Base-by-base conservation (phyloP, 2,888 invertebrate species). In the Troides aeacus region DNA sequence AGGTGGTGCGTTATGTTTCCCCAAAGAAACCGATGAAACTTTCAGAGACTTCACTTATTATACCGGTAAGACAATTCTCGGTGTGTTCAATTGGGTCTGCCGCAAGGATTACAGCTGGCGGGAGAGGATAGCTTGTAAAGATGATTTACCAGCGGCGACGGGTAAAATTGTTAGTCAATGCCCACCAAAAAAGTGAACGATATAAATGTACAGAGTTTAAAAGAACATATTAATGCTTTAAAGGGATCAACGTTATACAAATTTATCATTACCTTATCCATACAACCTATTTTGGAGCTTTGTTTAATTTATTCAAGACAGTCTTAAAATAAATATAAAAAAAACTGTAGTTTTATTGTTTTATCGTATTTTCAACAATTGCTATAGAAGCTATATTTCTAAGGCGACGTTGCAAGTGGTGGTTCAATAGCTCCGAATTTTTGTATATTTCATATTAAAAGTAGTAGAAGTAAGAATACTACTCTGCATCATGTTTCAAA, bases 11-110 rank as follows among this genome's bases (percentile, higher is more conserved):
- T 39, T 88, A 0, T 84, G 85, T 72, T 88, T 87, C 39, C 88
- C 89, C 0, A 80, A 84, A n/a, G 85, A 87, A 70, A 87, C 87
- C 0, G 90, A 90, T 61, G 77, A 80, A 1, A 64, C 73, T 0
- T 82, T 90, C 36, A 79, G 88, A 69, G 71, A 73, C 0, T 68
- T 78, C 0, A 66, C 79, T 0, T 84, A 77, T 24, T 61, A 72
- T 0, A 18, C 76, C 0, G 82, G 77, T 0, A 84, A 84, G 30
- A 0, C 70, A 0, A 64, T 72, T 0, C 12, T 86, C 0, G 23
- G 23, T 0, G 0, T 82, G 0, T 84, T 82, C 15, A 88, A 87
- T 56, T 21, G 18, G 0, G 50, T 72, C 2, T 86, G 83, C 61
- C 70, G 72, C 0, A 80, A 79, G 8, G 70, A 78, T 0, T 74